These are phyloP conservation scores for Ameiurus melas DNA, from an alignment of 2,113 vertebrate species.

Conservation along the genomic window DNA sequence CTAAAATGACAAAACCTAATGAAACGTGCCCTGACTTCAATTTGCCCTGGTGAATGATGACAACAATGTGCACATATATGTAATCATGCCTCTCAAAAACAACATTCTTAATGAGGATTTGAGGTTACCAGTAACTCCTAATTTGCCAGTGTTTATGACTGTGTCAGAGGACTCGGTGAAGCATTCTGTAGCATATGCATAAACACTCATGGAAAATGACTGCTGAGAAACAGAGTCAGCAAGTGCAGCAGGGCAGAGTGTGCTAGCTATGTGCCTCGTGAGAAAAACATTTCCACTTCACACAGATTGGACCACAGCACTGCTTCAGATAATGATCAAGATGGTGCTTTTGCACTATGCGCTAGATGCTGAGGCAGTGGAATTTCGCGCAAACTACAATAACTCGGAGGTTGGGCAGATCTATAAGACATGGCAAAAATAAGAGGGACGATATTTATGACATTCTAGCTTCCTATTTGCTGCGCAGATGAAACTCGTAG, in stretches of 20 bases:
- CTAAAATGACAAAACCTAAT: constrained; percentile 1
- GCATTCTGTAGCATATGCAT: constrained; percentile 23
- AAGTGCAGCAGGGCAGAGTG: constrained; percentile 30
- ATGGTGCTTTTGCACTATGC: background rate
- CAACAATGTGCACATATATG: background rate
- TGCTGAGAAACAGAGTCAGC: constrained; percentile 31
- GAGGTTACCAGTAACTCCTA: constrained; percentile 1
- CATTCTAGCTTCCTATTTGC: constrained; percentile 1
- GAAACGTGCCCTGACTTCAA: background rate
- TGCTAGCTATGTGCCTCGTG: constrained; percentile 59
- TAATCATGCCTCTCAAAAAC: background rate
- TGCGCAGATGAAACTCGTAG: background rate
- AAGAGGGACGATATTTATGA: constrained; percentile 17
- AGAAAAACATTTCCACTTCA: constrained; percentile 61
- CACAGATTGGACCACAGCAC: constrained; percentile 26
- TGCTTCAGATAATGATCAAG: constrained; percentile 25
- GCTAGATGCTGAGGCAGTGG: constrained; percentile 27
- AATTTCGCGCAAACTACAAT: background rate
- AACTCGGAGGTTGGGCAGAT: background rate
- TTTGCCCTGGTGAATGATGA: background rate
- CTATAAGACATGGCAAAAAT: background rate
- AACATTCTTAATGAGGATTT: background rate
- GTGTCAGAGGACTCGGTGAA: constrained; percentile 18
- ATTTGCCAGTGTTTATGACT: constrained; percentile 21
- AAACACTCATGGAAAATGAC: constrained; percentile 26